Conservation (phyloP, 2,888 invertebrate species). For the Megaustenia siamemsis region DNA sequence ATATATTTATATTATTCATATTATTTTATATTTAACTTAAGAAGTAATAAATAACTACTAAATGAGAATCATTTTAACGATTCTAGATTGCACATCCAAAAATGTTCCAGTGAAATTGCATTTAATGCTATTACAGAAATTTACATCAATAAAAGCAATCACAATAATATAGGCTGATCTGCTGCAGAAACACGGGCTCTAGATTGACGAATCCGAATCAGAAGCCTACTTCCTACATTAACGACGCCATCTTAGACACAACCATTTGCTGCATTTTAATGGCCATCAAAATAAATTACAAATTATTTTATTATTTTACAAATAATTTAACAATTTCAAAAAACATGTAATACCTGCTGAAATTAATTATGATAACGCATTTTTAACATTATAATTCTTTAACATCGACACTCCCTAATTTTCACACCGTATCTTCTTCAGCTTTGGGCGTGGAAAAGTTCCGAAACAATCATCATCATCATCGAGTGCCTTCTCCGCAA, state of each 20-base stretch:
- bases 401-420: conserved; percentile 2
- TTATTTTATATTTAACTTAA: too few relatives aligned
- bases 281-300: not conserved
- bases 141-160: not conserved
- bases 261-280: conserved; percentile 23
- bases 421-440: not conserved
- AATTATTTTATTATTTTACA: not conserved
- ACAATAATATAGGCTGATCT: not conserved
- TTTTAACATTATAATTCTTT: not conserved
- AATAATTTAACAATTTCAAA: not conserved
- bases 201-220: not conserved
- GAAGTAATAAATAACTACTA: too few relatives aligned
- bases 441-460: conserved; percentile 1
- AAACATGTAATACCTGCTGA: not conserved
- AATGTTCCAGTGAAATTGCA: not conserved
- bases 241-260: conserved; percentile 44
- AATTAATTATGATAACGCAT: not conserved
- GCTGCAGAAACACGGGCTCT: not conserved
- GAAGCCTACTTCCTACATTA: conserved; percentile 46
- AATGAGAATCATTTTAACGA: too few relatives aligned
- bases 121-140: not conserved
- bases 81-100: not conserved
- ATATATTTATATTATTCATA: too few relatives aligned
- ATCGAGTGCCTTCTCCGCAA: too few relatives aligned
- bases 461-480: too few relatives aligned